phyloP scores from a whole-genome alignment of 2,113 vertebrate species.

The Syngnathoides biaculeatus region DNA sequence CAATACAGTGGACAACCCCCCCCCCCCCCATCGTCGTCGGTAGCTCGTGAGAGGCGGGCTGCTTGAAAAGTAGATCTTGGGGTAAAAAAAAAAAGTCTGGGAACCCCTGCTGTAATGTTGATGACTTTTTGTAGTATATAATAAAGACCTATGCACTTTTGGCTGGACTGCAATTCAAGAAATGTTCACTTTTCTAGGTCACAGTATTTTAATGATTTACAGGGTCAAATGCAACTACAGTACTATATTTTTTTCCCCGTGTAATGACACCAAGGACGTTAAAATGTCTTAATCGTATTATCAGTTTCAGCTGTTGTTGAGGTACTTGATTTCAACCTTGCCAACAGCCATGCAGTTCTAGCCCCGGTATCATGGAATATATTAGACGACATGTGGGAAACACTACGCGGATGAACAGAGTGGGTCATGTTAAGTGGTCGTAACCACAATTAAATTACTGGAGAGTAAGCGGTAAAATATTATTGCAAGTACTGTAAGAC shows the following conservation, averaged over 20 bases:
- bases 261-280: neutral
- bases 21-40: no score
- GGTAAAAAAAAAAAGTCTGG: no score
- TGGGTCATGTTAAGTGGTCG: conserved; percentile 21
- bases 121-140: no score
- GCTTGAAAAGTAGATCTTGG: no score
- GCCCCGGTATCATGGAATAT: neutral
- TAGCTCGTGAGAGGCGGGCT: no score
- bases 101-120: no score
- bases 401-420: neutral
- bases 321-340: conserved; percentile 5
- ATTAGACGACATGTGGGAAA: conserved; percentile 7
- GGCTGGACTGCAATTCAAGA: neutral
- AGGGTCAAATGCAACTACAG: neutral
- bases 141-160: no score
- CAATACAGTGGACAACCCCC: no score
- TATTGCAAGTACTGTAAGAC: conserved; percentile 25
- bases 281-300: neutral
- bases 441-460: conserved; percentile 43
- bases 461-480: conserved; percentile 17
- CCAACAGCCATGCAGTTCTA: neutral
- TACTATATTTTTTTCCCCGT: neutral
- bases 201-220: neutral
- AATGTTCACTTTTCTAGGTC: neutral
- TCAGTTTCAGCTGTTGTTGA: neutral